These are phyloP conservation scores for Hydropotes inermis DNA, from an alignment of 2,113 vertebrate species.

Conservation along the genomic window DNA sequence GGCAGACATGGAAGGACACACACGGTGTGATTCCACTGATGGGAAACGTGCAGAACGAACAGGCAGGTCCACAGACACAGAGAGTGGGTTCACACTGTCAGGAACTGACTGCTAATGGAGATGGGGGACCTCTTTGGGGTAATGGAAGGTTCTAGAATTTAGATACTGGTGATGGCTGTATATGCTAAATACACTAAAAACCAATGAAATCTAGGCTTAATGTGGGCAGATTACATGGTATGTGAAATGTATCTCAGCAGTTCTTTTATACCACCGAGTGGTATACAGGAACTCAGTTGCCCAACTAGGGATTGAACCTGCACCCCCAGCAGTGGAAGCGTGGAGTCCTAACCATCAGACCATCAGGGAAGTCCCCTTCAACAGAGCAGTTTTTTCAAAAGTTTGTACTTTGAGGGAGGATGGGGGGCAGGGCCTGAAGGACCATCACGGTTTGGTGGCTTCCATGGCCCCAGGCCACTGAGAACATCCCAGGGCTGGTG, in stretches of 20 bases:
- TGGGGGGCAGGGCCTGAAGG: accelerated
- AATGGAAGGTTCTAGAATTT: neutral
- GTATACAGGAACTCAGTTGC: neutral
- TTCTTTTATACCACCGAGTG: neutral
- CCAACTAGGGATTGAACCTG: neutral
- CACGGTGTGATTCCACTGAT: neutral
- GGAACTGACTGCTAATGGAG: neutral
- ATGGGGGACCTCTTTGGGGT: neutral
- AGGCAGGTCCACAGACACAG: neutral
- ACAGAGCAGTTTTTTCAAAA: too few species aligned
- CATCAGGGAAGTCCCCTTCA: neutral
- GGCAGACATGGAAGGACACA: neutral
- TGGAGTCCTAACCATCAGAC: neutral
- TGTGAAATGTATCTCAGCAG: neutral
- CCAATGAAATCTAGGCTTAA: neutral
- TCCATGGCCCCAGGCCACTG: neutral
- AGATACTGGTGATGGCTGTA: neutral
- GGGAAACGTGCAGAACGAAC: neutral
- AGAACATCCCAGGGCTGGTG: neutral
- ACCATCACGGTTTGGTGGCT: neutral
- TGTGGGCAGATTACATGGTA: neutral
- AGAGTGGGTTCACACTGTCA: accelerated
- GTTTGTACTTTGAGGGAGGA: accelerated
- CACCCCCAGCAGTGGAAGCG: neutral
- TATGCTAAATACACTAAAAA: neutral